phyloP scores from a whole-genome alignment of 1,140 invertebrate species.

The Sweltsa coloradensis region DNA sequence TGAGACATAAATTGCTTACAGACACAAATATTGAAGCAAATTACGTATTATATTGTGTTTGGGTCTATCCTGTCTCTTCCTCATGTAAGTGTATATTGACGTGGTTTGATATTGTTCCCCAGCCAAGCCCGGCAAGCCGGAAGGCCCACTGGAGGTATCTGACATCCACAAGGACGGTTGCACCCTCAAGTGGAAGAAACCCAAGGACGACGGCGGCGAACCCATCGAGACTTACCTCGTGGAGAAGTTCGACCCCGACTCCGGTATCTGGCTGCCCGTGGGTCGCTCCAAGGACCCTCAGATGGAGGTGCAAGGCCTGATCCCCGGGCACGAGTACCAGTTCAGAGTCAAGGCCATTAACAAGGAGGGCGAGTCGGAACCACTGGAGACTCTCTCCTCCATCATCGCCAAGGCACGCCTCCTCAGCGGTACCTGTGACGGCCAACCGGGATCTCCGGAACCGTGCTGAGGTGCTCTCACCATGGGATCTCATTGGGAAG shows the following conservation, averaged over 20 bases:
- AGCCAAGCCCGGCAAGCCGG: constrained; percentile 85
- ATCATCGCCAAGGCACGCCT: constrained; percentile 73
- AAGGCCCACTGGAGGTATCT: constrained; percentile 90
- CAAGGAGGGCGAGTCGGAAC: constrained; percentile 92
- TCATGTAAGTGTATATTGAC: too few species aligned
- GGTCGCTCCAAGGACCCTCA: constrained; percentile 70
- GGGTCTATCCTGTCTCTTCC: too few species aligned
- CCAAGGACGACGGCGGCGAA: constrained; percentile 95
- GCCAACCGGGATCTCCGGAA: constrained; percentile 73
- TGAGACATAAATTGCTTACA: too few species aligned
- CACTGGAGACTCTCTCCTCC: constrained; percentile 81
- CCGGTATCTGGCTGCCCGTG: constrained; percentile 79
- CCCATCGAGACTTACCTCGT: constrained; percentile 89
- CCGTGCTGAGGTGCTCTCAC: constrained; percentile 85
- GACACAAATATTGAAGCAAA: neutral
- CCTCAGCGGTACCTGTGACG: constrained; percentile 58
- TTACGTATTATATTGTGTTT: constrained; percentile 4
- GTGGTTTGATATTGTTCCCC: constrained; percentile 20
- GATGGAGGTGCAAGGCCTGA: constrained; percentile 76
- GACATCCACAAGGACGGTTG: constrained; percentile 91
- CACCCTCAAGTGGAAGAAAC: constrained; percentile 94
- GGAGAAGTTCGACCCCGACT: constrained; percentile 89
- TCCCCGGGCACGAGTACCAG: constrained; percentile 92
- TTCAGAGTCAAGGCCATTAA: constrained; percentile 97
- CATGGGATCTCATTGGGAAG: constrained; percentile 78